Base-by-base conservation (phyloP, 2,797 vertebrate species). In the Peromyscus eremicus region DNA sequence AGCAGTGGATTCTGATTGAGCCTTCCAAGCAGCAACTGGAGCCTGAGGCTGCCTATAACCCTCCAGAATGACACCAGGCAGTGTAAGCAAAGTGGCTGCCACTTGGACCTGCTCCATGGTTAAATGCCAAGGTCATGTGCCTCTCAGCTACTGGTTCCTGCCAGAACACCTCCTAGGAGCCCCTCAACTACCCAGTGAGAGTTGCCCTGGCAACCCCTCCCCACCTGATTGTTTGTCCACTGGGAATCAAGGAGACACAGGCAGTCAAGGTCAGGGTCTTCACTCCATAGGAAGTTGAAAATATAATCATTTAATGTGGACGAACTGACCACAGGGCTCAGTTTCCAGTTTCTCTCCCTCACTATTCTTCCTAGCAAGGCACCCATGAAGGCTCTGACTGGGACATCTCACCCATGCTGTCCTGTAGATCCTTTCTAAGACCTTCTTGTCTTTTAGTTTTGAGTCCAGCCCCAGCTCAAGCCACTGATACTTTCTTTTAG, bases 1-100 rank as follows among this genome's bases (percentile, higher is more conserved):
- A 0, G 37, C 98, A 0, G 97, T 98, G 92, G 94, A 98, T 90
- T 94, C 97, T 21, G 97, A 98, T 66, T 98, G 96, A 98, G 76
- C 5, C 37, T 37, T 21, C 1, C 43, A 29, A 92, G 87, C 46
- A 14, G 77, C 29, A 49, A 17, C 80, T 64, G 66, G 64, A 82
- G 60, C 32, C 81, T 4, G 0, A 37, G 66, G 68, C 64, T 80
- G 57, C 75, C 77, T 9, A 6, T n/a, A 46, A 21, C 40, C 83
- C 49, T 34, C n/a, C 16, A 71, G 75, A n/a, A 25, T 12, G 21
- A 60, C 57, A 75, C 49, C 68, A 32, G 80, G 70, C 88, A 37
- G n/a, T 13, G 19, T 37, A 3, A 91, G 49, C 2, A 0, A 94
- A 94, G 70, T 37, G 55, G 66, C 75, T 11, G 1, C 76, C 85